A percentile compares a stretch with the other conserved stretches of the same genome.
These are phyloP conservation scores for Galerucella nymphaeae DNA, from an alignment of 2,888 invertebrate genomes.

Conservation along the genomic window DNA sequence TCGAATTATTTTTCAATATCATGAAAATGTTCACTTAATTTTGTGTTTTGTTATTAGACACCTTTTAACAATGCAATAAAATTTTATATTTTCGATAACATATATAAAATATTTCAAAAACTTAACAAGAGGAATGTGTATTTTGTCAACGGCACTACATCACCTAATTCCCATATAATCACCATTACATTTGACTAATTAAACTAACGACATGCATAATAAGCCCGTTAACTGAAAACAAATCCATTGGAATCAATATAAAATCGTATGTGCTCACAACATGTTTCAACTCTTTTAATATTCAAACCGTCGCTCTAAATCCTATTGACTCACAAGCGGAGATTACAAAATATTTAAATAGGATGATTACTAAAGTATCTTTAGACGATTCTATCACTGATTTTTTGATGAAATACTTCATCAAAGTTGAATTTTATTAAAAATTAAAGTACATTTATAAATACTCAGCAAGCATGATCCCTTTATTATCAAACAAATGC, in stretches of 20 bases:
- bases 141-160: not conserved
- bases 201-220: constrained; percentile 13
- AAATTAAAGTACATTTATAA: too few species aligned
- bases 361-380: not conserved
- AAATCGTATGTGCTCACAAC: constrained; percentile 2
- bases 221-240: constrained; percentile 14
- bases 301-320: constrained; percentile 7
- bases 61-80: too few species aligned
- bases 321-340: not conserved
- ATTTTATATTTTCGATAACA: too few species aligned
- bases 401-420: too few species aligned
- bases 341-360: not conserved
- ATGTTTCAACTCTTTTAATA: constrained; percentile 11
- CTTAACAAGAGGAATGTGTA: not conserved
- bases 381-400: too few species aligned
- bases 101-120: not conserved
- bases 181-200: constrained; percentile 15
- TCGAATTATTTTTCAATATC: too few species aligned
- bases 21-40: too few species aligned
- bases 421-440: too few species aligned
- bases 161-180: constrained; percentile 8
- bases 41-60: too few species aligned
- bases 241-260: constrained; percentile 7
- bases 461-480: too few species aligned
- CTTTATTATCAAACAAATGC: too few species aligned